Conservation (phyloP, 2,797 vertebrate species). For the Austrolebias charrua region DNA sequence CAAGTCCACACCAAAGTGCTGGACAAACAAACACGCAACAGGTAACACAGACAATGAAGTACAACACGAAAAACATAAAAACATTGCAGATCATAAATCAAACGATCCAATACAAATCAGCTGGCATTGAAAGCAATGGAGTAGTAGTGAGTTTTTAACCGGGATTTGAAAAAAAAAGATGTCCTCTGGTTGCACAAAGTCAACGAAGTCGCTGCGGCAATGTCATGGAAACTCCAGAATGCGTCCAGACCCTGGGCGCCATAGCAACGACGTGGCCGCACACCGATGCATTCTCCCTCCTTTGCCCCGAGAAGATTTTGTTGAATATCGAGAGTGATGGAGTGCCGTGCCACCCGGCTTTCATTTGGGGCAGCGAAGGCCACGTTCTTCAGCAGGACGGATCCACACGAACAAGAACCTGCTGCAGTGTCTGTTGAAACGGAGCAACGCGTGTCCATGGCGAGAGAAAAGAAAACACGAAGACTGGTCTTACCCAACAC, state of each 20-base stretch:
- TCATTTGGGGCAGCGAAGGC: constrained; percentile 44
- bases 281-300: constrained; percentile 24
- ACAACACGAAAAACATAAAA: too few species aligned
- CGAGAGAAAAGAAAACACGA: neutral
- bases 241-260: constrained; percentile 58
- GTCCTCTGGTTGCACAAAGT: constrained; percentile 59
- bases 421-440: neutral
- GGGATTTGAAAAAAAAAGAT: too few species aligned
- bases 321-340: constrained; percentile 53
- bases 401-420: constrained; percentile 26
- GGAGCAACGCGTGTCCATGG: constrained; percentile 5
- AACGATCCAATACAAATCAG: too few species aligned
- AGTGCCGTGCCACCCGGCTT: constrained; percentile 22
- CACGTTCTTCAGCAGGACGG: constrained; percentile 23
- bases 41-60: too few species aligned
- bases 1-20: too few species aligned
- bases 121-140: too few species aligned
- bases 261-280: constrained; percentile 59
- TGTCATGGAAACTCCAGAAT: constrained; percentile 73
- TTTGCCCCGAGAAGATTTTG: constrained; percentile 29
- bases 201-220: constrained; percentile 64
- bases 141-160: too few species aligned
- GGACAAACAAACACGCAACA: too few species aligned
- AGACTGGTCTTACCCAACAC: neutral
- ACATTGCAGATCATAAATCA: too few species aligned